These are phyloP conservation scores for Baccha elongata DNA, from an alignment of 2,888 invertebrate genomes.

Conservation along the genomic window DNA sequence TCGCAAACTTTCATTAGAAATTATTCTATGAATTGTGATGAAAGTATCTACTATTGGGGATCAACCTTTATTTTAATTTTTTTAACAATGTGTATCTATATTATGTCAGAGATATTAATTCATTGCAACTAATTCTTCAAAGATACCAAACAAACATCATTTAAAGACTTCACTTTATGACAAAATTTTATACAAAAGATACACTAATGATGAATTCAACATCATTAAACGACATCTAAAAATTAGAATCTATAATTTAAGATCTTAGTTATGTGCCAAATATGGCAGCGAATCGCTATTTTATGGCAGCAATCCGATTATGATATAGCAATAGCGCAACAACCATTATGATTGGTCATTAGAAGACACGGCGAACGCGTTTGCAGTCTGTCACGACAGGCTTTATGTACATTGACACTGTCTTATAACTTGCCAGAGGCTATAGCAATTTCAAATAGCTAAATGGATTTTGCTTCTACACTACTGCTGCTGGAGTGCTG, in stretches of 20 bases:
- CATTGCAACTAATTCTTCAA: background rate
- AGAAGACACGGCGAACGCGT: conserved; percentile 60
- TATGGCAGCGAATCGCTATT: conserved; percentile 62
- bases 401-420: conserved; percentile 63
- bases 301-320: conserved; percentile 67
- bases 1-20: no score
- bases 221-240: background rate
- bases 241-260: conserved; percentile 41
- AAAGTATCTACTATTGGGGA: no score
- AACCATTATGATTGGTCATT: conserved; percentile 72
- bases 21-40: no score
- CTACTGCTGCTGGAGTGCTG: background rate
- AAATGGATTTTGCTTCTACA: conserved; percentile 18
- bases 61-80: no score
- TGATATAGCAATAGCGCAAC: conserved; percentile 66
- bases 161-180: background rate
- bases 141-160: background rate
- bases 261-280: conserved; percentile 59
- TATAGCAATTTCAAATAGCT: conserved; percentile 4
- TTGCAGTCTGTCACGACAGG: conserved; percentile 54
- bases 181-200: conserved; percentile 16
- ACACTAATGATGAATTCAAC: conserved; percentile 1
- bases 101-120: background rate
- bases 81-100: background rate
- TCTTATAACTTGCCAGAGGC: conserved; percentile 54